phyloP scores from a whole-genome alignment of 2,113 vertebrate species.

The Spea multiplicata region DNA sequence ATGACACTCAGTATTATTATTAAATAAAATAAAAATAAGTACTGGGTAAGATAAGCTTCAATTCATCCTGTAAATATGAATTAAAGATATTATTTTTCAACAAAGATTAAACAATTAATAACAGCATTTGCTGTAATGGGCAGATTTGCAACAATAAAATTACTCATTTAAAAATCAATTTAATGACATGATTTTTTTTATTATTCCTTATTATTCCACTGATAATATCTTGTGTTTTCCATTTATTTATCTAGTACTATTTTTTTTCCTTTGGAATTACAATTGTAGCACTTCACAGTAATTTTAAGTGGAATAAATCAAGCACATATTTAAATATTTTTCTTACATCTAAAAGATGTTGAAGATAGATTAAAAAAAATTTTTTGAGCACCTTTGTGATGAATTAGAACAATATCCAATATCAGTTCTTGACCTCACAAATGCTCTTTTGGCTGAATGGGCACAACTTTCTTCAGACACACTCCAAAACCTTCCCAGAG shows the following conservation, averaged over 20 bases:
- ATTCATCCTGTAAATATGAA: too few species aligned
- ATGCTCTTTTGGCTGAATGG: too few species aligned
- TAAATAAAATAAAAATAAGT: too few species aligned
- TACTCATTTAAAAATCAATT: conserved; percentile 38
- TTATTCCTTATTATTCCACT: conserved; percentile 18
- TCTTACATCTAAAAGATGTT: too few species aligned
- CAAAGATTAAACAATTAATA: conserved; percentile 36
- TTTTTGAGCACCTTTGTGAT: too few species aligned
- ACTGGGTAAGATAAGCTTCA: too few species aligned
- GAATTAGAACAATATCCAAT: too few species aligned
- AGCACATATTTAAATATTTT: conserved; percentile 21
- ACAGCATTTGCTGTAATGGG: conserved; percentile 12
- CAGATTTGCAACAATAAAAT: conserved; percentile 26
- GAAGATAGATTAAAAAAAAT: too few species aligned
- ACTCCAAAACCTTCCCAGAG: too few species aligned
- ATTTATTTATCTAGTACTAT: conserved; percentile 20
- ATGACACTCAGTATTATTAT: too few species aligned
- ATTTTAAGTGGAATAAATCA: conserved; percentile 14
- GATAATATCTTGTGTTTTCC: conserved; percentile 21
- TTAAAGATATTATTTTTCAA: background rate
- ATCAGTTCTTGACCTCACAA: too few species aligned
- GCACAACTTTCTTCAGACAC: too few species aligned
- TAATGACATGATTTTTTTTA: conserved; percentile 22
- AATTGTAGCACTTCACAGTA: conserved; percentile 25
- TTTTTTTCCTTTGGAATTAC: conserved; percentile 11